Evolutionary conservation across 2,888 invertebrate species (phyloP).

Genomic region (Dinocampus coccinellae): DNA sequence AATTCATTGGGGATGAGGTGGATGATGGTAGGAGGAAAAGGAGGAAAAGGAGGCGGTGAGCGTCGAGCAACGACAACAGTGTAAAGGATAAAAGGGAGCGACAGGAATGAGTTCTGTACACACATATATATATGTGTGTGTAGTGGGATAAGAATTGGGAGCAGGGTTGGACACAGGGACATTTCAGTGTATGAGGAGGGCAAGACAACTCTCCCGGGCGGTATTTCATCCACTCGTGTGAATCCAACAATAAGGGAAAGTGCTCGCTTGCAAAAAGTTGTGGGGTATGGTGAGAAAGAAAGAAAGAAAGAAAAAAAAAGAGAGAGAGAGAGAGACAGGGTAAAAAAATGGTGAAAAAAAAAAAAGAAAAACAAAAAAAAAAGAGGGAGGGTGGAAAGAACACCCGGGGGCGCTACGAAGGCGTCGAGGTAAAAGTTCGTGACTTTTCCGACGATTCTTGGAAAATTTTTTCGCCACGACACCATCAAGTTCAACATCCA

Average conservation of each 20-base stretch:
- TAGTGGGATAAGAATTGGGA: conserved; percentile 17
- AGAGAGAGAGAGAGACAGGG: background rate
- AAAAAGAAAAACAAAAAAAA: background rate
- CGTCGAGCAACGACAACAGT: background rate
- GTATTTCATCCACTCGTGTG: conserved; percentile 37
- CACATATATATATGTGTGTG: no score
- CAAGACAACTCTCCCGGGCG: conserved; percentile 26
- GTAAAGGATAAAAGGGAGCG: conserved; percentile 11
- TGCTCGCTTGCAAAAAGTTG: conserved; percentile 38
- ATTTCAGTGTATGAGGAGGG: conserved; percentile 34
- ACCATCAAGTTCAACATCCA: background rate
- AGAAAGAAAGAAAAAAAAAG: background rate
- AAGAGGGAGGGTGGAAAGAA: background rate
- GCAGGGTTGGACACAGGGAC: conserved; percentile 24
- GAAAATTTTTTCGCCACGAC: conserved; percentile 15
- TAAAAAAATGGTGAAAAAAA: no score
- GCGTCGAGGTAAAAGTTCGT: conserved; percentile 12
- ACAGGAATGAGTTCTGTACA: background rate
- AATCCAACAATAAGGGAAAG: conserved; percentile 43
- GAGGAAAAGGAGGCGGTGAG: background rate
- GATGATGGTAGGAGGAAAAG: background rate
- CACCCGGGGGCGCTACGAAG: conserved; percentile 10
- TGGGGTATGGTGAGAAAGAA: background rate
- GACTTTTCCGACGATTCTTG: conserved; percentile 25
- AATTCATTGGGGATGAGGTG: background rate